Conservation (phyloP, 1,140 invertebrate genomes). For the Formica selysi region DNA sequence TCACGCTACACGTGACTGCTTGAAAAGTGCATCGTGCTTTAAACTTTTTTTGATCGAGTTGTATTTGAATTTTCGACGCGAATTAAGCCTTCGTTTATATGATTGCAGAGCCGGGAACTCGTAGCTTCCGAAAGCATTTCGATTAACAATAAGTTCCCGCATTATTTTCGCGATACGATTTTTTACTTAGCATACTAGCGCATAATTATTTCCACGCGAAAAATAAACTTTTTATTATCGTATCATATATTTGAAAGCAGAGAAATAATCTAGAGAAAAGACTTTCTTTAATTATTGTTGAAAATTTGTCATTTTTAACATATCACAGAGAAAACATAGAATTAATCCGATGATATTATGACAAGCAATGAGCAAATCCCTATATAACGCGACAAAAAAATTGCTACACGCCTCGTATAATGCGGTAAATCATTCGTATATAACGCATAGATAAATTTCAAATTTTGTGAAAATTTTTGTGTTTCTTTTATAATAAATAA, state of each 20-base stretch:
- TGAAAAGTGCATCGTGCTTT: constrained; percentile 18
- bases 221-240: constrained; percentile 21
- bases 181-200: neutral
- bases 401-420: too few relatives aligned
- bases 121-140: neutral
- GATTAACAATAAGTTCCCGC: neutral
- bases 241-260: neutral
- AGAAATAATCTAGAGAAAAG: neutral
- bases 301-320: constrained; percentile 12
- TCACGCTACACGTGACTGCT: constrained; percentile 34
- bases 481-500: too few relatives aligned
- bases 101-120: neutral
- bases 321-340: neutral
- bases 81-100: constrained; percentile 9
- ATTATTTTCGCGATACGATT: neutral
- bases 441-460: too few relatives aligned
- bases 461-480: too few relatives aligned
- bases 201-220: neutral
- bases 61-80: constrained; percentile 40
- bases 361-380: neutral
- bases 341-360: neutral
- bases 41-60: constrained; percentile 30
- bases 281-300: constrained; percentile 14
- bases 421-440: too few relatives aligned
- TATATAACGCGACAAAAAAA: too few relatives aligned